These are phyloP conservation scores for Steatocranus sp. DNA, from an alignment of 2,797 vertebrate species.

Conservation along the genomic window DNA sequence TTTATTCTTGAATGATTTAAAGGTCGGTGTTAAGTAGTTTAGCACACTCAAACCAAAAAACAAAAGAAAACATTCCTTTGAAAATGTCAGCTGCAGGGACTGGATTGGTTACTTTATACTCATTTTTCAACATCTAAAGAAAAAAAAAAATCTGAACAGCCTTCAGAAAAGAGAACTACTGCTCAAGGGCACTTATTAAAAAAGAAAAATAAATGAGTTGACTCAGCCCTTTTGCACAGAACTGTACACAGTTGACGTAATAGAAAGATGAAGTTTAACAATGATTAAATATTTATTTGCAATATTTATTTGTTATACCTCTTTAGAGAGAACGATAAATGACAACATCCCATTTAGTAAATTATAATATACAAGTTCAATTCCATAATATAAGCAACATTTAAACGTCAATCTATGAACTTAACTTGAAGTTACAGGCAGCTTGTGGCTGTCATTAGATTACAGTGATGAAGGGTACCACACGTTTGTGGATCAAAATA, in stretches of 20 bases:
- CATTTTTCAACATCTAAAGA: neutral
- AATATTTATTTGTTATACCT: neutral
- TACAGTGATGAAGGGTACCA: neutral
- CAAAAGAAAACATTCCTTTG: neutral
- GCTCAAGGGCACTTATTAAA: neutral
- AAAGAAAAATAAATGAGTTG: neutral
- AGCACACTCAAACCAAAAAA: neutral
- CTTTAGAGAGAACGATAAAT: neutral
- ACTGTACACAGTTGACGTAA: neutral
- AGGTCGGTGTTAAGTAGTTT: neutral
- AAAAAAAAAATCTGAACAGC: neutral
- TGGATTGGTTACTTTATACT: neutral
- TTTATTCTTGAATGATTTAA: neutral
- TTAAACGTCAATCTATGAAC: neutral
- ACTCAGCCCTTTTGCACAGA: neutral
- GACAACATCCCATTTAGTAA: neutral
- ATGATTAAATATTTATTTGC: neutral
- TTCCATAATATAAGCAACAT: too few relatives aligned
- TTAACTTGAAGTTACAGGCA: neutral
- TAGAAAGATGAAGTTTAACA: neutral
- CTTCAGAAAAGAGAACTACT: neutral
- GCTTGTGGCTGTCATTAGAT: neutral
- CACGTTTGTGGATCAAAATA: neutral
- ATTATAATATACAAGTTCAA: neutral
- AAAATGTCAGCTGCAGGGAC: neutral